phyloP scores from a whole-genome alignment of 2,113 vertebrate species.

The Phrynosoma blainvillii region DNA sequence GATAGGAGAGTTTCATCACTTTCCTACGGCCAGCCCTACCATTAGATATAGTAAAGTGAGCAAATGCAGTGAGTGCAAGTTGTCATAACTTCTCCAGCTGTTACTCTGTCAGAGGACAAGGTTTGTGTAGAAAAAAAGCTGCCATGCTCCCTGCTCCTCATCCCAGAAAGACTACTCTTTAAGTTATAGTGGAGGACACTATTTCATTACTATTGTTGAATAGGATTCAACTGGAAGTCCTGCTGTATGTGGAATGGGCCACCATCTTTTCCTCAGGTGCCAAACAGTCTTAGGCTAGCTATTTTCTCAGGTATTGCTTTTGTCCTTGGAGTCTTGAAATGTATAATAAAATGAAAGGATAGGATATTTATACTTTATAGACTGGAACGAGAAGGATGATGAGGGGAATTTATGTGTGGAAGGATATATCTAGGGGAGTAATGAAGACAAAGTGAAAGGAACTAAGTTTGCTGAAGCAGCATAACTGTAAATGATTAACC shows the following conservation, averaged over 20 bases:
- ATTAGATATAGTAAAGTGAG: not conserved
- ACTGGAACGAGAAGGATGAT: slow-evolving; percentile 2
- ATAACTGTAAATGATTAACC: slow-evolving; percentile 1
- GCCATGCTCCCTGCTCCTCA: not conserved
- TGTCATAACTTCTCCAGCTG: not conserved
- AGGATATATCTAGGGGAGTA: slow-evolving; percentile 10
- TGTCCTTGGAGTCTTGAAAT: slow-evolving; percentile 18
- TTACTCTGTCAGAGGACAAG: not conserved
- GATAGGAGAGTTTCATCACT: not conserved
- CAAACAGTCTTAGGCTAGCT: not conserved
- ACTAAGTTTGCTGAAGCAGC: slow-evolving; percentile 18
- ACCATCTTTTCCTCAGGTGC: not conserved
- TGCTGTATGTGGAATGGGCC: not conserved
- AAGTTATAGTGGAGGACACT: not conserved
- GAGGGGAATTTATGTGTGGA: not conserved
- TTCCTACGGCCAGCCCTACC: not conserved
- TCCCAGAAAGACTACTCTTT: not conserved
- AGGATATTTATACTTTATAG: slow-evolving; percentile 10
- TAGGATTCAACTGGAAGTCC: not conserved
- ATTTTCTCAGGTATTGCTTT: not conserved
- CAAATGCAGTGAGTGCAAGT: not conserved
- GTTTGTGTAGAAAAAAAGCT: too few relatives aligned
- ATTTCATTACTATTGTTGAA: not conserved
- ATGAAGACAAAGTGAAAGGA: slow-evolving; percentile 22
- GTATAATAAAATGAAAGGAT: not conserved